Base-by-base conservation (phyloP, 2,797 vertebrate species). In the Oreochromis mossambicus region DNA sequence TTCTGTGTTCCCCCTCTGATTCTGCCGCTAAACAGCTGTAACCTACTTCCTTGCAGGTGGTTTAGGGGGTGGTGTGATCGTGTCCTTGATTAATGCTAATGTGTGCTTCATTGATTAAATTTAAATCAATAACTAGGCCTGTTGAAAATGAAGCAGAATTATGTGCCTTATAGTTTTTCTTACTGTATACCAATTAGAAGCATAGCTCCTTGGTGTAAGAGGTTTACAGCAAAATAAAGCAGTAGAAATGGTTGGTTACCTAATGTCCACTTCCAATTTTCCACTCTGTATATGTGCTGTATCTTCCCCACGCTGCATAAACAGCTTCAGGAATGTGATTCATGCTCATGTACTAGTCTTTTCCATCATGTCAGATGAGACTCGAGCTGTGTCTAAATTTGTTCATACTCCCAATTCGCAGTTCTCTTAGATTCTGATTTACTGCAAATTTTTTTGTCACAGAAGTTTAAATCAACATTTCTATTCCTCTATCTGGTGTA, bases 21-120 rank as follows among this genome's bases (percentile, higher is more conserved):
- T 86, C 43, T 58, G 79, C 83, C 88, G 63, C 91, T 85, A 80
- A 87, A 85, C 87, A 81, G 81, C 86, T 87, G 82, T 83, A 83
- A 70, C 81, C 73, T 68, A 26, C 84, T 91, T 87, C 79, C 89
- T 78, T 51, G 8, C 6, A 51, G 76, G 32, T 70, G 24, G 19
- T 32, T 34, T 6, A 46, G 81, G 36, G 38, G 80, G 17, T 46
- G 13, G 68, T 52, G 78, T 77, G 66, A 43, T 79, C 2, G 17
- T 36, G 75, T 89, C 85, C 91, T 90, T 90, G 83, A 79, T 84
- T 63, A 88, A 92, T 93, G 93, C 82, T 89, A 88, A 92, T 91
- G 79, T 1, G 1, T 86, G 79, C 91, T 88, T 90, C 89, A 92
- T 83, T 86, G 84, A 89, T 86, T 87, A 83, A 78, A 77, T 54